Conservation (phyloP, 2,888 invertebrate genomes). For the Furcula furcula region DNA sequence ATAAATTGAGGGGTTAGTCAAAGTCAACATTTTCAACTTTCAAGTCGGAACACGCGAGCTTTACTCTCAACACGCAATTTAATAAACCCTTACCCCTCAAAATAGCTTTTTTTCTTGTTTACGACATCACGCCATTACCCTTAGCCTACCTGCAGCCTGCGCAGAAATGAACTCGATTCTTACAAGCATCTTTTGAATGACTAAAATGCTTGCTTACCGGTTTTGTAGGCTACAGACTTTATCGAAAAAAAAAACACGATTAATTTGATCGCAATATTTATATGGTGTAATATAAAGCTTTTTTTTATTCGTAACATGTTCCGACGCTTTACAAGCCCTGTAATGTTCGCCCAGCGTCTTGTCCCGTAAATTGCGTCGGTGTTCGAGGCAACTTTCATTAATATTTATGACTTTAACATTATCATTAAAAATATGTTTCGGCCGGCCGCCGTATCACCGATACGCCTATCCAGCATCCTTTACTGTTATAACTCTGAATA, state of each 20-base stretch:
- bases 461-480: constrained; percentile 42
- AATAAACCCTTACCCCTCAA: constrained; percentile 30
- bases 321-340: constrained; percentile 27
- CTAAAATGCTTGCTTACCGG: too few relatives aligned
- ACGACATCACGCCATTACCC: too few relatives aligned
- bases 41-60: constrained; percentile 25
- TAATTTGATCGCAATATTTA: too few relatives aligned
- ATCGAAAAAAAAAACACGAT: too few relatives aligned
- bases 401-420: constrained; percentile 75
- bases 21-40: constrained; percentile 18
- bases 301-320: constrained; percentile 26
- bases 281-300: constrained; percentile 7
- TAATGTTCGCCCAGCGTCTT: constrained; percentile 45
- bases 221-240: too few relatives aligned
- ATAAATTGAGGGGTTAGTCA: constrained; percentile 28
- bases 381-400: constrained; percentile 64
- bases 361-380: constrained; percentile 47
- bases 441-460: constrained; percentile 51
- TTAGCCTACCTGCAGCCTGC: too few relatives aligned
- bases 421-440: constrained; percentile 72
- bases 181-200: too few relatives aligned
- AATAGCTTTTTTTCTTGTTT: constrained; percentile 7
- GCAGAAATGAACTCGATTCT: too few relatives aligned
- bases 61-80: constrained; percentile 32
- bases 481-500: too few relatives aligned